These are phyloP conservation scores for Eilema sororculum DNA, from an alignment of 2,888 invertebrate species.

Conservation along the genomic window DNA sequence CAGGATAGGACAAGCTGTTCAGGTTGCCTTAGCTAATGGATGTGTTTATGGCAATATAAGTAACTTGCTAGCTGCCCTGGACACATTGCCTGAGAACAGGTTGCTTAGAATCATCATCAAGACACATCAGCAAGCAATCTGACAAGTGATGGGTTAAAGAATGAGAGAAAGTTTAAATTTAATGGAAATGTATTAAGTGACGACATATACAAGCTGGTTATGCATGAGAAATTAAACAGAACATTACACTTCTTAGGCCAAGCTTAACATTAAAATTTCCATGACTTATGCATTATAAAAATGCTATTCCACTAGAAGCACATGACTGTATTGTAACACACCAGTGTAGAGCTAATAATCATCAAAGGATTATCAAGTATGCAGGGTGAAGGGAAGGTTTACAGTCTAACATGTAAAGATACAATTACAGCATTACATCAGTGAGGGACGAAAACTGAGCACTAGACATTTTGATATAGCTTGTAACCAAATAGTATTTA, in stretches of 20 bases:
- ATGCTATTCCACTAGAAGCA: not conserved
- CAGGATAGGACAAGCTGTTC: conserved; percentile 93
- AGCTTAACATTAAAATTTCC: not conserved
- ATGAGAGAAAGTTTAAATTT: not conserved
- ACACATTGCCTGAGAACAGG: conserved; percentile 89
- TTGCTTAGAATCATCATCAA: conserved; percentile 89
- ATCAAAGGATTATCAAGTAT: fast-evolving
- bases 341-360: too few relatives aligned
- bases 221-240: not conserved
- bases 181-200: not conserved
- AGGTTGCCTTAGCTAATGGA: conserved; percentile 92
- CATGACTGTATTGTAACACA: not conserved
- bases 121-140: conserved; percentile 85
- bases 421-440: not conserved
- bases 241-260: not conserved
- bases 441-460: not conserved
- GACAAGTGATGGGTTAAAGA: conserved; percentile 53
- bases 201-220: not conserved
- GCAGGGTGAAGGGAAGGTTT: not conserved
- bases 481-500: not conserved
- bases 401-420: too few relatives aligned
- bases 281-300: not conserved
- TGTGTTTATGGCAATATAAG: conserved; percentile 94
- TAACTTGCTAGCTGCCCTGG: conserved; percentile 88
- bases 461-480: not conserved